These are phyloP conservation scores for Cossypha dichroa DNA, from an alignment of 2,797 vertebrate genomes.

Conservation along the genomic window DNA sequence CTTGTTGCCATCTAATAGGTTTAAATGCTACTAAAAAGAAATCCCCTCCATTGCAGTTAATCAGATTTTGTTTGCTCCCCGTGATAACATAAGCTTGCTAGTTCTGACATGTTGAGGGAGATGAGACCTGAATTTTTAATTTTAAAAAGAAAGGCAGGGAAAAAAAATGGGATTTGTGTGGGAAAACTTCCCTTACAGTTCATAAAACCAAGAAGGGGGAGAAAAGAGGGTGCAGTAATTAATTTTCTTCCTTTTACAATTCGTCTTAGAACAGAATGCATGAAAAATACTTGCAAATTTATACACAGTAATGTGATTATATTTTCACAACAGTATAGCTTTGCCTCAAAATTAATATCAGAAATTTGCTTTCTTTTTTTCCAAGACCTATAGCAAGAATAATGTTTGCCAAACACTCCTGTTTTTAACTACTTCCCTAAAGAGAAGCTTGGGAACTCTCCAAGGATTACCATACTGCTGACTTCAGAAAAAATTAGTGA, in stretches of 20 bases:
- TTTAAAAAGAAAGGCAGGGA: background rate
- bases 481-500: background rate
- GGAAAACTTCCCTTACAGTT: background rate
- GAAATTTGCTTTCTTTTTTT: background rate
- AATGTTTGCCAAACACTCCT: background rate
- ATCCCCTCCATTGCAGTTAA: slow-evolving; percentile 32
- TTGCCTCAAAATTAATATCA: background rate
- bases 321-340: background rate
- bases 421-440: background rate
- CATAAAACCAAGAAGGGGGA: background rate
- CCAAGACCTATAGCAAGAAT: background rate
- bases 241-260: background rate
- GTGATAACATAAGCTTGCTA: background rate
- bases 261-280: background rate
- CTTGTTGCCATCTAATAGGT: slow-evolving; percentile 17
- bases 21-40: slow-evolving; percentile 42
- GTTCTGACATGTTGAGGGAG: slow-evolving; percentile 2
- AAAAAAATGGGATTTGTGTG: background rate
- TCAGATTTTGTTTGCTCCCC: slow-evolving; percentile 37
- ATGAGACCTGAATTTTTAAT: slow-evolving; percentile 6
- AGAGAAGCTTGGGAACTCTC: slow-evolving; percentile 8
- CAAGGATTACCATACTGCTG: slow-evolving; percentile 24
- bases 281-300: background rate
- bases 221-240: background rate
- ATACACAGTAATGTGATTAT: background rate